These are phyloP conservation scores for Papilio elwesi DNA, from an alignment of 2,888 invertebrate genomes.

Conservation along the genomic window DNA sequence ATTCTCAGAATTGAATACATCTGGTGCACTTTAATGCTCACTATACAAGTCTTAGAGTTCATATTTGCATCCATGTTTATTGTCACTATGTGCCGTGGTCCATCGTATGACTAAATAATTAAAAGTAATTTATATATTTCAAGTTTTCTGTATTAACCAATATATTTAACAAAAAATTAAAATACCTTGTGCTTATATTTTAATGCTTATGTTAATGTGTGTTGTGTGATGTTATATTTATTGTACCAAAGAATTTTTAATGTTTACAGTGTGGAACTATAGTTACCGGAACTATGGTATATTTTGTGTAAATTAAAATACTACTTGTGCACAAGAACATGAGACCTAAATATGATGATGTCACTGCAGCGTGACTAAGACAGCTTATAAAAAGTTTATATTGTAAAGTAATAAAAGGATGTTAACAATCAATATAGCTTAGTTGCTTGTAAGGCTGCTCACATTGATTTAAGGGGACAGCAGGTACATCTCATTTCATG, in stretches of 20 bases:
- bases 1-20: conserved; percentile 95
- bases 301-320: neutral
- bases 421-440: neutral
- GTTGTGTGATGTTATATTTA: conserved; percentile 34
- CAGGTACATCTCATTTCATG: too few relatives aligned
- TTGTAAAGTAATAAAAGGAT: too few relatives aligned
- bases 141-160: neutral
- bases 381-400: too few relatives aligned
- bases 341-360: neutral
- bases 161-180: neutral
- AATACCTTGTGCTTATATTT: neutral
- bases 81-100: conserved; percentile 85
- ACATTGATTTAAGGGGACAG: neutral
- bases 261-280: conserved; percentile 7
- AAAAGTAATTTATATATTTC: neutral
- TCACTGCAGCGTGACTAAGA: too few relatives aligned
- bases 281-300: neutral
- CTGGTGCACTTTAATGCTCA: conserved; percentile 93
- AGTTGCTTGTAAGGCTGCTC: neutral
- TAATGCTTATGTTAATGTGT: conserved; percentile 3
- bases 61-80: conserved; percentile 91
- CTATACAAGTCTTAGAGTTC: conserved; percentile 91
- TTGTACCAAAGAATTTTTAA: conserved; percentile 21
- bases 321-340: neutral
- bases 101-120: conserved; percentile 80